Conservation (phyloP, 2,888 invertebrate species). For the Zygothrica quintamaculata region DNA sequence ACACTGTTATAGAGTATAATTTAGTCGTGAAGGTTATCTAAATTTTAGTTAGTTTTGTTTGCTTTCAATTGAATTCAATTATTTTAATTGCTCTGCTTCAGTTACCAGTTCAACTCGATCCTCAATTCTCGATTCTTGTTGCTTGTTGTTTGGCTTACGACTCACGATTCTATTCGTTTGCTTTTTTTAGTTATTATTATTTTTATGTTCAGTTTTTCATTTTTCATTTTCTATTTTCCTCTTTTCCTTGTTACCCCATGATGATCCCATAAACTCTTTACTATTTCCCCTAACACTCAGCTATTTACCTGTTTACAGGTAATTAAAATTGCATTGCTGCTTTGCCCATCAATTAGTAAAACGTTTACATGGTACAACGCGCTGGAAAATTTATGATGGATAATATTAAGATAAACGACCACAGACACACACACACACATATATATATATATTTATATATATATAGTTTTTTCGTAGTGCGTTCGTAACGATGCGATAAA, state of each 20-base stretch:
- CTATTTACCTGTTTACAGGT: conserved; percentile 41
- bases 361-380: conserved; percentile 67
- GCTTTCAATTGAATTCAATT: conserved; percentile 20
- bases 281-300: conserved; percentile 29
- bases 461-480: conserved; percentile 1
- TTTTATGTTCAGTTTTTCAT: conserved; percentile 8
- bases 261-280: conserved; percentile 8
- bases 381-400: conserved; percentile 51
- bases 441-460: conserved; percentile 8
- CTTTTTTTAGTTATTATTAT: conserved; percentile 22
- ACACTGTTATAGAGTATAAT: neutral
- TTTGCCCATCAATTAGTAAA: conserved; percentile 54
- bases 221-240: conserved; percentile 1
- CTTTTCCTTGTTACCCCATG: neutral
- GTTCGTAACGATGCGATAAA: conserved; percentile 37
- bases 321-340: conserved; percentile 46
- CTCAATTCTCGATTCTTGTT: neutral
- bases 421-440: conserved; percentile 8
- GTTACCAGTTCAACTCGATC: conserved; percentile 17
- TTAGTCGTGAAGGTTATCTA: neutral
- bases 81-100: conserved; percentile 35
- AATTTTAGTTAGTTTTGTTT: conserved; percentile 2
- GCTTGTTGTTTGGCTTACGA: neutral
- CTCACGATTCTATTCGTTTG: conserved; percentile 14
- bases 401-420: neutral